These are phyloP conservation scores for Hypothenemus hampei DNA, from an alignment of 1,140 invertebrate genomes.

Conservation along the genomic window DNA sequence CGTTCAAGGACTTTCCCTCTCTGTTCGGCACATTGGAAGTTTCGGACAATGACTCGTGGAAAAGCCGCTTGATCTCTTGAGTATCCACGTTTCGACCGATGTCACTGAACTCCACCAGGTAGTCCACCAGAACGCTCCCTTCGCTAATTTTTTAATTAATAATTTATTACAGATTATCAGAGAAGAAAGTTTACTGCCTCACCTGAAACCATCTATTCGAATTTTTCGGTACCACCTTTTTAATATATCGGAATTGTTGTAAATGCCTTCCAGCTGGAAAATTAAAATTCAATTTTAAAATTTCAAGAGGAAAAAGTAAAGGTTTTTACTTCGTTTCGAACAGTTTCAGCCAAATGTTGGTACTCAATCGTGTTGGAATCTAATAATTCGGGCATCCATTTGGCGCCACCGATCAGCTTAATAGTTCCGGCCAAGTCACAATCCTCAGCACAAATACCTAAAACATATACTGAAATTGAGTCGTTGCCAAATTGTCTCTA, in stretches of 20 bases:
- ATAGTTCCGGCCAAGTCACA: slow-evolving; percentile 82
- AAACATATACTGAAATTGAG: no score
- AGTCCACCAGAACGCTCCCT: slow-evolving; percentile 84
- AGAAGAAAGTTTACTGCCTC: slow-evolving; percentile 27
- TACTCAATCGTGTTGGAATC: slow-evolving; percentile 83
- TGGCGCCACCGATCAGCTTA: slow-evolving; percentile 70
- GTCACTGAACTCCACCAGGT: slow-evolving; percentile 76
- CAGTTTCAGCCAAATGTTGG: slow-evolving; percentile 73
- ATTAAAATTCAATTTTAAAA: slow-evolving; percentile 9
- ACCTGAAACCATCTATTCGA: slow-evolving; percentile 80
- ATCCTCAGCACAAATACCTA: slow-evolving; percentile 65
- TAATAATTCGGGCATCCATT: slow-evolving; percentile 79
- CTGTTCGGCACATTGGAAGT: slow-evolving; percentile 49
- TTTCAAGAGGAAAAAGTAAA: neutral
- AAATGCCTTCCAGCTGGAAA: slow-evolving; percentile 74
- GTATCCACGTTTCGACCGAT: slow-evolving; percentile 74
- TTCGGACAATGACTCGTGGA: slow-evolving; percentile 69
- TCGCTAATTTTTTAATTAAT: no score
- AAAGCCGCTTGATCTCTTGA: slow-evolving; percentile 71
- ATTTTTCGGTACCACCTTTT: slow-evolving; percentile 80
- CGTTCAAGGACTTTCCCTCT: slow-evolving; percentile 54
- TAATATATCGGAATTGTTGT: slow-evolving; percentile 65
- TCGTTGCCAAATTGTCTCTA: no score
- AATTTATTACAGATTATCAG: neutral
- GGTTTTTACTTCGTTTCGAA: slow-evolving; percentile 64